These are phyloP conservation scores for Salmo trutta DNA, from an alignment of 2,797 vertebrate species.

Conservation along the genomic window DNA sequence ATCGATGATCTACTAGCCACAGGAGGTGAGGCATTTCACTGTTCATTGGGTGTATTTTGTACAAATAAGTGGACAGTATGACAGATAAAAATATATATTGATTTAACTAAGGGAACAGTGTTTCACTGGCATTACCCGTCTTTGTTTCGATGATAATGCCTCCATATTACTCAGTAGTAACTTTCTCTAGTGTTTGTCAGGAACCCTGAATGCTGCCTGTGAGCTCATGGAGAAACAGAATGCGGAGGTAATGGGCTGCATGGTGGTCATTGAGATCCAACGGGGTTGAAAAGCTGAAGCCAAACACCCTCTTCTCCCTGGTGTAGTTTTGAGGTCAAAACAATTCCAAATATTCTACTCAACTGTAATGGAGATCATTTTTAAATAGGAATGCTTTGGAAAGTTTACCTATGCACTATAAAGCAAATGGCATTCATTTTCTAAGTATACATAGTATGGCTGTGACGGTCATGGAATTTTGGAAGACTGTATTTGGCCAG, in stretches of 20 bases:
- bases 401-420: background rate
- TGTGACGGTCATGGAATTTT: too few species aligned
- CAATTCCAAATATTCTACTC: background rate
- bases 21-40: conserved; percentile 75
- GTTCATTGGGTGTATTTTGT: background rate
- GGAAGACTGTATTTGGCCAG: too few species aligned
- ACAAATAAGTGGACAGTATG: background rate
- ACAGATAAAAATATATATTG: too few species aligned
- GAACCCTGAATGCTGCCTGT: conserved; percentile 85
- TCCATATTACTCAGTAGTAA: background rate
- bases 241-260: conserved; percentile 81
- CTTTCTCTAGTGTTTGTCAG: conserved; percentile 57
- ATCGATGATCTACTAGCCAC: conserved; percentile 93
- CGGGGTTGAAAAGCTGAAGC: conserved; percentile 74
- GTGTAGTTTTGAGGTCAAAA: conserved; percentile 76
- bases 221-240: conserved; percentile 79
- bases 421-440: background rate
- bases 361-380: background rate
- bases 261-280: conserved; percentile 84
- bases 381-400: background rate
- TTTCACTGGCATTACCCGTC: background rate
- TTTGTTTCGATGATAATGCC: background rate
- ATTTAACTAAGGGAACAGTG: background rate
- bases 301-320: conserved; percentile 75
- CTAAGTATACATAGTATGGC: background rate